A percentile compares a stretch with the other conserved stretches of the same genome.
These are phyloP conservation scores for Morone chrysops DNA, from an alignment of 2,113 vertebrate genomes.

Conservation along the genomic window DNA sequence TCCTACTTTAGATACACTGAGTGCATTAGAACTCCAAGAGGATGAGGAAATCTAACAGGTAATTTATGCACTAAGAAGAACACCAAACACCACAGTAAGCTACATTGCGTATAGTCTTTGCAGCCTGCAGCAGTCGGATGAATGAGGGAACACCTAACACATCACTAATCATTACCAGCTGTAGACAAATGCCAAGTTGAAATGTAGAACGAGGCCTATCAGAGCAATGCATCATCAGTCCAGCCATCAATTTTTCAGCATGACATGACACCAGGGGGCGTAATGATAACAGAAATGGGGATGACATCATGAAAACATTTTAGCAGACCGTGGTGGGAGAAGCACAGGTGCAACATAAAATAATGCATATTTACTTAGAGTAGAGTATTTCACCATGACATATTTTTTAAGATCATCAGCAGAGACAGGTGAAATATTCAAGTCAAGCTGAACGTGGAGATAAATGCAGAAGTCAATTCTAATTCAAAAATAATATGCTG, in stretches of 20 bases:
- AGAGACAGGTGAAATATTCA: slow-evolving; percentile 3
- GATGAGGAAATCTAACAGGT: background rate
- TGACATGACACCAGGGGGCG: slow-evolving; percentile 26
- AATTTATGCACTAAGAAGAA: slow-evolving; percentile 3
- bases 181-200: slow-evolving; percentile 2
- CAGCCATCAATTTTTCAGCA: background rate
- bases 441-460: background rate
- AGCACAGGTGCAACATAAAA: background rate
- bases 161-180: slow-evolving; percentile 23
- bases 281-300: slow-evolving; percentile 4
- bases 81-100: slow-evolving; percentile 26
- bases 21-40: background rate
- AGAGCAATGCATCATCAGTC: slow-evolving; percentile 5
- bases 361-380: slow-evolving; percentile 1
- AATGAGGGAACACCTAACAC: slow-evolving; percentile 11
- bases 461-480: background rate
- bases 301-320: slow-evolving; percentile 22
- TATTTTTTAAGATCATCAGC: background rate
- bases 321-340: background rate
- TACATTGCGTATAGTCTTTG: background rate
- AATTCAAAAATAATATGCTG: background rate
- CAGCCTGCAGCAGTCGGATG: slow-evolving; percentile 35
- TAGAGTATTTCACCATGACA: too few species aligned
- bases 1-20: slow-evolving; percentile 19
- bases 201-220: background rate